These are phyloP conservation scores for Buphagus erythrorhynchus DNA, from an alignment of 2,797 vertebrate genomes.

Conservation along the genomic window DNA sequence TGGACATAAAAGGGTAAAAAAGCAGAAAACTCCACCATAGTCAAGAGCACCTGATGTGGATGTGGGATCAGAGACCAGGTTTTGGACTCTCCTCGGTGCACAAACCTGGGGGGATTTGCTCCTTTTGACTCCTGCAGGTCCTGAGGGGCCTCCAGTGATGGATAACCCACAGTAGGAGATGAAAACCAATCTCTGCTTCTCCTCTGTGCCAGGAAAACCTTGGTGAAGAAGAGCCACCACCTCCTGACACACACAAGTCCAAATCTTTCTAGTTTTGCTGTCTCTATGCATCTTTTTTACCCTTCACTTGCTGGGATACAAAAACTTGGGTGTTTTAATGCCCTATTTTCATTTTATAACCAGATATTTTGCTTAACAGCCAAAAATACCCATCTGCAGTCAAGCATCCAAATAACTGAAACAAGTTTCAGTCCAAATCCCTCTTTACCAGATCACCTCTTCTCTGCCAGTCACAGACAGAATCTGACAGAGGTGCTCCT, in stretches of 20 bases:
- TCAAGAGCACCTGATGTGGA: background rate
- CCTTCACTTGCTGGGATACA: background rate
- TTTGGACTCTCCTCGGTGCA: background rate
- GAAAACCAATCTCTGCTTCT: background rate
- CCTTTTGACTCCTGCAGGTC: background rate
- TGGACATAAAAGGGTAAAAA: background rate
- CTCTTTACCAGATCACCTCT: background rate
- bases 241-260: fast-evolving
- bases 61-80: background rate
- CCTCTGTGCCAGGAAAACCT: fast-evolving
- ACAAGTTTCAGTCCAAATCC: background rate
- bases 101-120: background rate
- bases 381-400: background rate
- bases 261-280: background rate
- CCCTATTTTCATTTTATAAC: background rate
- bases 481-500: background rate
- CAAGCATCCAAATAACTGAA: background rate
- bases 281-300: background rate
- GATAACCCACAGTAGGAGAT: fast-evolving
- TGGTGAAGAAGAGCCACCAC: background rate
- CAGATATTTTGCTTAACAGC: background rate
- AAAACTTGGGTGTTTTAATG: background rate
- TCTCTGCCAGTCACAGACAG: background rate
- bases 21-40: too few species aligned
- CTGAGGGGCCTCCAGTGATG: background rate